Conservation (phyloP, 2,797 vertebrate species). For the Sebastiscus albofasciatus region DNA sequence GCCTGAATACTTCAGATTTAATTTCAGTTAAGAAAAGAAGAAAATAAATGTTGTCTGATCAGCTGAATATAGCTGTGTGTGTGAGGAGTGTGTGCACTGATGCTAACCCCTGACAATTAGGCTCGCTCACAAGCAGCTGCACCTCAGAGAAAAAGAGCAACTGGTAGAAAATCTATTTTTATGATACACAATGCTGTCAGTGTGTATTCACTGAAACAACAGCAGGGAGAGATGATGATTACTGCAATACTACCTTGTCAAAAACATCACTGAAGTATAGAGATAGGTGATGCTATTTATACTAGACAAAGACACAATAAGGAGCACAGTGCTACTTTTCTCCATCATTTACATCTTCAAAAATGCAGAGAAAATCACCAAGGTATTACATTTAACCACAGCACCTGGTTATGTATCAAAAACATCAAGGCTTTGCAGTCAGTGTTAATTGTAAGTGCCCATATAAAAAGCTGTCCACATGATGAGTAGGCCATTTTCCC, state of each 20-base stretch:
- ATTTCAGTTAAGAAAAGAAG: conserved; percentile 56
- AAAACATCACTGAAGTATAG: conserved; percentile 12
- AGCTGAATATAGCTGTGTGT: background rate
- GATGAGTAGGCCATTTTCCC: conserved; percentile 38
- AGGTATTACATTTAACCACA: conserved; percentile 3
- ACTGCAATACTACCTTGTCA: conserved; percentile 58
- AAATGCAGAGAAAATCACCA: background rate
- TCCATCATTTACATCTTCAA: conserved; percentile 30
- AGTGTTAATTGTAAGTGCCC: conserved; percentile 32
- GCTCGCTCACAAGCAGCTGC: conserved; percentile 27
- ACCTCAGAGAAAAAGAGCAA: conserved; percentile 33
- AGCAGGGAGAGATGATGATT: conserved; percentile 38
- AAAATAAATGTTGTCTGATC: conserved; percentile 24
- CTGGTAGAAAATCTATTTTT: conserved; percentile 61
- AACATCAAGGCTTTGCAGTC: conserved; percentile 31
- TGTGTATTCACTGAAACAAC: conserved; percentile 31
- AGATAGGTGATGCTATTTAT: conserved; percentile 53
- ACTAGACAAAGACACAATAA: background rate
- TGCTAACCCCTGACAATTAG: conserved; percentile 25
- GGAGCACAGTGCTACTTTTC: conserved; percentile 12
- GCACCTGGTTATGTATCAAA: conserved; percentile 25
- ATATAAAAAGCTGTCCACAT: conserved; percentile 38
- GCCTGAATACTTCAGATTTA: conserved; percentile 52
- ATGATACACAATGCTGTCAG: conserved; percentile 8
- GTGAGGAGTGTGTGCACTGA: background rate